These are phyloP conservation scores for Torymus tubicola DNA, from an alignment of 2,888 invertebrate species.

Conservation along the genomic window DNA sequence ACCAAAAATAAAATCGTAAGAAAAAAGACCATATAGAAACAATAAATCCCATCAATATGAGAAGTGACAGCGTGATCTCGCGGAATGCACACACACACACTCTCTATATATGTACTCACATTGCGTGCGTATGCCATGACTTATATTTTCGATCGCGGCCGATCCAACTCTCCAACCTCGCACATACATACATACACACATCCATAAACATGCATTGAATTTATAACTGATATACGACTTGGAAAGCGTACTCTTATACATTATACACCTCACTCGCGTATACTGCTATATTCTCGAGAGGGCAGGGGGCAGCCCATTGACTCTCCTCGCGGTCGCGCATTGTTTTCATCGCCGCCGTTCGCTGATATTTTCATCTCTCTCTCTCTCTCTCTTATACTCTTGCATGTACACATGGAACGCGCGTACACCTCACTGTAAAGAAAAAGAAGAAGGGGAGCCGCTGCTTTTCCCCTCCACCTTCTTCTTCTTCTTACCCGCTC, in stretches of 20 bases:
- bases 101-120: background rate
- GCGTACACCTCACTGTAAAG: background rate
- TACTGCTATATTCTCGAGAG: background rate
- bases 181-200: too few species aligned
- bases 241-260: background rate
- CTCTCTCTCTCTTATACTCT: background rate
- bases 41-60: slow-evolving; percentile 48
- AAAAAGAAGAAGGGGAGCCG: background rate
- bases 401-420: too few species aligned
- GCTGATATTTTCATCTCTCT: slow-evolving; percentile 50
- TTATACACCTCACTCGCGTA: too few species aligned
- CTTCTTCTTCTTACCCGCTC: slow-evolving; percentile 22
- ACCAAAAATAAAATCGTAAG: background rate
- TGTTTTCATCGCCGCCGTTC: slow-evolving; percentile 51
- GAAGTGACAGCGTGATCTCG: slow-evolving; percentile 49
- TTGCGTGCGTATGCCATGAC: slow-evolving; percentile 1
- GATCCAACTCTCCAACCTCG: too few species aligned
- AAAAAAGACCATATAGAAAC: slow-evolving; percentile 12
- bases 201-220: slow-evolving; percentile 26
- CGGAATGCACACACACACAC: too few species aligned
- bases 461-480: background rate
- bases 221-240: slow-evolving; percentile 6
- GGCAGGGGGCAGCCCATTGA: slow-evolving; percentile 10
- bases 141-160: background rate
- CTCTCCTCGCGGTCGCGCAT: slow-evolving; percentile 21